These are phyloP conservation scores for Rotaria sp. DNA, from an alignment of 2,888 invertebrate genomes.

Conservation along the genomic window DNA sequence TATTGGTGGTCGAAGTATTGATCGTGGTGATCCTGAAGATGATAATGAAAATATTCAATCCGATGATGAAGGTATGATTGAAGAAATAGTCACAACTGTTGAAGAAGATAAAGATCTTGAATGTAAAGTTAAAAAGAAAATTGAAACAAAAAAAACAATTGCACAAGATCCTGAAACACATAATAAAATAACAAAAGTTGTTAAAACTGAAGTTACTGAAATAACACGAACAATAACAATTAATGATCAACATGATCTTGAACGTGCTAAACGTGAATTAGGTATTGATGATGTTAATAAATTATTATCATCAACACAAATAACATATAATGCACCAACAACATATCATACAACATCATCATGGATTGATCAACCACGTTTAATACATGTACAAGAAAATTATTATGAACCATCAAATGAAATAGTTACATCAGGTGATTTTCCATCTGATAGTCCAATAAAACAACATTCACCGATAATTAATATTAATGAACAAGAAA, in stretches of 20 bases:
- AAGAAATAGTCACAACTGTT: slow-evolving; percentile 18
- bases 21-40: slow-evolving; percentile 3
- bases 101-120: slow-evolving; percentile 30
- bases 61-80: slow-evolving; percentile 24
- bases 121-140: slow-evolving; percentile 27
- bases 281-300: slow-evolving; percentile 23
- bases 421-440: slow-evolving; percentile 23
- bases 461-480: not conserved
- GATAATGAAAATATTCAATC: not conserved
- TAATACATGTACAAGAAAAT: not conserved
- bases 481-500: not conserved
- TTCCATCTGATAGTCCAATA: not conserved
- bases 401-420: slow-evolving; percentile 13
- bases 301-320: not conserved
- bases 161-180: slow-evolving; percentile 5
- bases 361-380: slow-evolving; percentile 2
- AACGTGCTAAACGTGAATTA: slow-evolving; percentile 29
- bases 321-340: not conserved
- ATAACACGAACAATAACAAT: slow-evolving; percentile 17
- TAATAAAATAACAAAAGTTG: slow-evolving; percentile 16
- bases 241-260: slow-evolving; percentile 25
- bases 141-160: slow-evolving; percentile 13
- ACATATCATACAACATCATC: not conserved
- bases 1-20: slow-evolving; percentile 1
- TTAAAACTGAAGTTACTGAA: slow-evolving; percentile 21